Evolutionary conservation across 2,888 invertebrate species (phyloP), one percentile per base, ranked within the genome.

Genomic region (Argyra leucocephala): DNA sequence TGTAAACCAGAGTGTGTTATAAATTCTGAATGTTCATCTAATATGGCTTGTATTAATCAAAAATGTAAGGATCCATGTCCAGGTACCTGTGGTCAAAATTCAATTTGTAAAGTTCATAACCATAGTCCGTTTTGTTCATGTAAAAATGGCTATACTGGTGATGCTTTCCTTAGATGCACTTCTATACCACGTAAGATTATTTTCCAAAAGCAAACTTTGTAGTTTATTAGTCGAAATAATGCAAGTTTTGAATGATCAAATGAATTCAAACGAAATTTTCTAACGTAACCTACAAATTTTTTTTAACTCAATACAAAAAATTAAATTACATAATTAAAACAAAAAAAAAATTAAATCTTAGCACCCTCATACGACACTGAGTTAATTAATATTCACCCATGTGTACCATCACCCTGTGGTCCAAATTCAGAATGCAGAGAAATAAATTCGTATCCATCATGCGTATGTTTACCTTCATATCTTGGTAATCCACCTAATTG

Each of bases 71-170:
- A 88, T 77, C 88, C 88, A 18, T 88, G 88, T 69, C 80, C 81
- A 1, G 83, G 82, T 60, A 80, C 82, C 4, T 86, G 86, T 72
- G 86, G 86, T 64, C 80, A 83, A 63, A 85, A 86, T 71, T 85
- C 90, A 6, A 83, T 85, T 71, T 91, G 91, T 73, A 83, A 84
- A 75, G 88, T 90, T 5, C 83, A 87, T 22, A 89, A 90, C 74
- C 91, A 91, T 74, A 87, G 87, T 72, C 90, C 91, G 1, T 84
- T 90, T 66, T 92, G 91, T 76, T 85, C 84, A 66, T 92, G 92
- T 74, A 83, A 83, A 65, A 78, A 80, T 69, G 86, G 86, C 64
- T 89, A 84, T 72, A 87, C 87, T 70, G 90, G 91, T 70, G 89
- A 91, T 81, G 88, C 91, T 60, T 90, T 91, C 74, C 84, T 84